Base-by-base conservation (phyloP, 2,797 vertebrate genomes). In the Falco concolor region DNA sequence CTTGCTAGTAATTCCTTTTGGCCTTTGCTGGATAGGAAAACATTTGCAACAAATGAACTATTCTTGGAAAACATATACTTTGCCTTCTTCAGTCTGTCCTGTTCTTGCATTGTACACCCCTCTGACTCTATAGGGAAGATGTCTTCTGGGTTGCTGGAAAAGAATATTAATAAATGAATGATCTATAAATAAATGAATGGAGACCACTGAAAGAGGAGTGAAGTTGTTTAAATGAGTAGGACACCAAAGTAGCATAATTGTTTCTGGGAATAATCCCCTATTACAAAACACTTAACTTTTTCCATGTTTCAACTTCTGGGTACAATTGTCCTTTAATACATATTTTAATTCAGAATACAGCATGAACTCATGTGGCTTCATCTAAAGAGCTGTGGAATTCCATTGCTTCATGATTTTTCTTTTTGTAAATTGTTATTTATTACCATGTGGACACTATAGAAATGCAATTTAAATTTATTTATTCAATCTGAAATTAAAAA, bases 221-320 rank as follows among this genome's bases (percentile, higher is more conserved):
- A 95, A 90, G 57, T 54, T 88, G 47, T 84, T 94, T 90, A 65
- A 82, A 70, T 64, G 72, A 89, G 40, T 67, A 68, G 59, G 79
- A 86, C 83, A 93, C 87, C 67, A 82, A 87, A 96, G 91, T 7
- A 84, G 83, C 40, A 70, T 64, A 82, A 95, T 73, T 60, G 70
- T 95, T 94, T 96, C 85, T 34, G 82, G 73, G 95, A 93, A 93
- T 95, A 82, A 87, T 74, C 47, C 56, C 27, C 34, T 90, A 52
- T 95, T 93, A 90, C 86, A 94, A 95, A 95, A 91, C 24, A 8
- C 36, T 92, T 94, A 94, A 93, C 44, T 79, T 93, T 67, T 96
- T 68, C 84, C 94, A 94, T 60, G 83, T 95, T 96, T 67, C 45
- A 80, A 44, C 68, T 96, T 95, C 72, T 90, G 86, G 47, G 63